A percentile compares a stretch with the other conserved stretches of the same genome.
Conservation (phyloP, 2,113 vertebrate genomes). For the Drymodes brunneopygia region DNA sequence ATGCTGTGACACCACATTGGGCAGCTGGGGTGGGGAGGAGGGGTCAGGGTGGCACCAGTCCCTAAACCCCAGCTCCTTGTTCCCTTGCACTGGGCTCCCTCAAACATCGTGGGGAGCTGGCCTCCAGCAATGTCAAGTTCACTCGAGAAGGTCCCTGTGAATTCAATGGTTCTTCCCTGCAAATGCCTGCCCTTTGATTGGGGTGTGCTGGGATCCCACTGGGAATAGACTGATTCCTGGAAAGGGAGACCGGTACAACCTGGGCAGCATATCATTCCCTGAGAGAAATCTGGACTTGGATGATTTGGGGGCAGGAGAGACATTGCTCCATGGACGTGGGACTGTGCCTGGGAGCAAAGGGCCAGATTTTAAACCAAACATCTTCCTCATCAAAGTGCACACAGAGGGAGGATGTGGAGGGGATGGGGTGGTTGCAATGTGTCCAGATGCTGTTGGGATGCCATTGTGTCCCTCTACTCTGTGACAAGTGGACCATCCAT, state of each 20-base stretch:
- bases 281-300: neutral
- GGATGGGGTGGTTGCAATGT: neutral
- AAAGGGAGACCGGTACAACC: neutral
- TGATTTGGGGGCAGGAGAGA: neutral
- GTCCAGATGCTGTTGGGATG: neutral
- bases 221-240: neutral
- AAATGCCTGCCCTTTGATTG: neutral
- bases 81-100: neutral
- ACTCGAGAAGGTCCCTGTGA: neutral
- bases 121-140: fast-evolving
- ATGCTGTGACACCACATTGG: neutral
- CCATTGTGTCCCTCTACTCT: neutral
- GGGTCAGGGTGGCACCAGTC: neutral
- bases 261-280: neutral
- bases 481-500: neutral
- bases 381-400: neutral
- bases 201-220: neutral
- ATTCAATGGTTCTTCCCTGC: neutral
- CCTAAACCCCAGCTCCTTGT: neutral
- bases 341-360: neutral
- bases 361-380: neutral
- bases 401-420: neutral
- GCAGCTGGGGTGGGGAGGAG: neutral
- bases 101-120: fast-evolving
- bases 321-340: fast-evolving